Evolutionary conservation across 2,113 vertebrate genomes (phyloP), one percentile per base, ranked within the genome.

Genomic region (Elgaria multicarinata): DNA sequence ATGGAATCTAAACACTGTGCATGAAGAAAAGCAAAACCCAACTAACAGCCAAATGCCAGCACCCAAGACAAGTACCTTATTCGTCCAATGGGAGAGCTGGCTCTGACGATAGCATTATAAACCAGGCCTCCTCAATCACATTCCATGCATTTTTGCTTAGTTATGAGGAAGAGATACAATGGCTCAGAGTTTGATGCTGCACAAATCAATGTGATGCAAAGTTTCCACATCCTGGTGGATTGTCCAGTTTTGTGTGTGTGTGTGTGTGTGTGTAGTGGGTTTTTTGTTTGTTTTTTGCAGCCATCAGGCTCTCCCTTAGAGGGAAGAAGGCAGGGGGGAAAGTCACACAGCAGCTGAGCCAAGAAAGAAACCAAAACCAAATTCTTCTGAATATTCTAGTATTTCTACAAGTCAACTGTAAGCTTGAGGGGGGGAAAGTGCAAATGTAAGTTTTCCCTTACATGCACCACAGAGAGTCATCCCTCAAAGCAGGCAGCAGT

Each of bases 281-380:
- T 10, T 58, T 18, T 50, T 50, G 46, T n/a, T 64, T 83, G 2
- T 76, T 28, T 31, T 86, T 64, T 81, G 50, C 79, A 75, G 39
- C n/a, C 46, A 39, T 83, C 39, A 13, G 26, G 26, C 46, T 72
- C 44, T 20, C 58, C 50, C 90, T 93, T 62, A 88, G 50, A 50
- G 20, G 50, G 2, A 74, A 24, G 22, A 8, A 72, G 58, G n/a
- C n/a, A 83, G 79, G 92, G 92, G 86, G 89, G 92, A 53, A 36
- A 36, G 20, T 44, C 20, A 24, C 13, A 13, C 10, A n/a, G 53
- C 62, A 14, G 39, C 78, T 82, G 66, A 91, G 92, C 85, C 26
- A 93, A 76, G 93, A 89, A 24, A 90, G 81, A 58, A 91, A 93
- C 94, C 84, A 90, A 95, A 93, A 77, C 33, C 26, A 90, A 91